A percentile compares a stretch with the other conserved stretches of the same genome.
phyloP scores from a whole-genome alignment of 2,888 invertebrate species.

The Stenchaetothrips biformis region DNA sequence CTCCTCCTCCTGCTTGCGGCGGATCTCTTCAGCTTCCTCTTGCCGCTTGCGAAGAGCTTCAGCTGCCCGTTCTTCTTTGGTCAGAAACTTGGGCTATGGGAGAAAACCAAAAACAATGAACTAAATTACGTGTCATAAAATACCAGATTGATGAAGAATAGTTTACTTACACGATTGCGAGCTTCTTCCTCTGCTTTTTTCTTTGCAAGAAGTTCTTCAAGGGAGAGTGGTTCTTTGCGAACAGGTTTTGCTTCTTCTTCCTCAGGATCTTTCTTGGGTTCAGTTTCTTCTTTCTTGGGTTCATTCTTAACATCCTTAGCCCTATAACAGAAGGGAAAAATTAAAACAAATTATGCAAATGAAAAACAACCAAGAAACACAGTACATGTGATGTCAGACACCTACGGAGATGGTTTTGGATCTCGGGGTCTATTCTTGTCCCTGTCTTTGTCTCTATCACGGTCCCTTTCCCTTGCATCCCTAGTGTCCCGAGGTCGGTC shows the following conservation, averaged over 20 bases:
- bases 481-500: slow-evolving; percentile 38
- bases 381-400: not conserved
- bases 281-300: slow-evolving; percentile 34
- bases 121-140: not conserved
- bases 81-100: slow-evolving; percentile 81
- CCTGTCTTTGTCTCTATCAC: slow-evolving; percentile 34
- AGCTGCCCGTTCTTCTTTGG: slow-evolving; percentile 89
- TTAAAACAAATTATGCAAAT: not conserved
- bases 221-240: slow-evolving; percentile 66
- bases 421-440: slow-evolving; percentile 33
- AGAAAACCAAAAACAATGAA: slow-evolving; percentile 31
- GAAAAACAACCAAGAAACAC: not conserved
- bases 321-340: not conserved
- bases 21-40: slow-evolving; percentile 78
- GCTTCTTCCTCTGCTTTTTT: slow-evolving; percentile 90
- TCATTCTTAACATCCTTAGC: not conserved
- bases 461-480: not conserved
- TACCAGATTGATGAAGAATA: not conserved
- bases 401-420: slow-evolving; percentile 1
- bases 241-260: slow-evolving; percentile 10
- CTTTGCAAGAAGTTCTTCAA: slow-evolving; percentile 92
- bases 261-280: slow-evolving; percentile 29
- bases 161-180: slow-evolving; percentile 65
- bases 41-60: slow-evolving; percentile 85
- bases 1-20: slow-evolving; percentile 66